Base-by-base conservation (phyloP, 2,113 vertebrate genomes). In the Odontesthes bonariensis region DNA sequence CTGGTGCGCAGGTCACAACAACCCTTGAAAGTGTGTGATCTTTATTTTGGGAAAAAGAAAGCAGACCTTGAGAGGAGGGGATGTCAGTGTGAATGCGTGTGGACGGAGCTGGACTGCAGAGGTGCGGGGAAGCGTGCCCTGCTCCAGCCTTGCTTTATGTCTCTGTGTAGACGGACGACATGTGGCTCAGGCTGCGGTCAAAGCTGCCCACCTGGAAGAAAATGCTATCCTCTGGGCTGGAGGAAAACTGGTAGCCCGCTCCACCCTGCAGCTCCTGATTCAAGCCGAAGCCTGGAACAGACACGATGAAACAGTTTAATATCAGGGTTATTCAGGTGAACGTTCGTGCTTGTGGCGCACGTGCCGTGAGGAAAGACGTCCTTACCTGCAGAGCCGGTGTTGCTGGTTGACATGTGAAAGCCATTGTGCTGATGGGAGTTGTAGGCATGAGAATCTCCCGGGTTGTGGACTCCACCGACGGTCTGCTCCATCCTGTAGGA, bases 91-190 rank as follows among this genome's bases (percentile, higher is more conserved):
- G 46, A 22, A 64, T 54, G 61, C 27, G 7, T 20, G 38, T 65
- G 62, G 35, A 33, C n/a, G 51, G 57, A 71, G 46, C 16, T 55
- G 56, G 60, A 38, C 58, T 54, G 65, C 10, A 22, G 62, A 19
- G 58, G 22, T 16, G 51, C 46, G 83, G 58, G 62, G 59, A 71
- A 73, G 81, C 57, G 38, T 16, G 73, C n/a, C 53, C 35, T 14
- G 79, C 77, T 74, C 57, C 70, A 22, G 66, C 62, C 59, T 22
- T 64, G 32, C 67, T 83, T 95, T 93, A 99, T 90, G 97, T 97
- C 83, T 98, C 97, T 0, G 97, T 96, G 82, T 99, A 99, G 89
- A 99, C 95, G 47, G 97, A 96, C 14, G 97, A 95, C 81, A 98
- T 96, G 91, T 98, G 97, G 89, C 93, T 96, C 90, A 99, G 94